phyloP scores from a whole-genome alignment of 2,888 invertebrate genomes.

The Rotaria socialis region DNA sequence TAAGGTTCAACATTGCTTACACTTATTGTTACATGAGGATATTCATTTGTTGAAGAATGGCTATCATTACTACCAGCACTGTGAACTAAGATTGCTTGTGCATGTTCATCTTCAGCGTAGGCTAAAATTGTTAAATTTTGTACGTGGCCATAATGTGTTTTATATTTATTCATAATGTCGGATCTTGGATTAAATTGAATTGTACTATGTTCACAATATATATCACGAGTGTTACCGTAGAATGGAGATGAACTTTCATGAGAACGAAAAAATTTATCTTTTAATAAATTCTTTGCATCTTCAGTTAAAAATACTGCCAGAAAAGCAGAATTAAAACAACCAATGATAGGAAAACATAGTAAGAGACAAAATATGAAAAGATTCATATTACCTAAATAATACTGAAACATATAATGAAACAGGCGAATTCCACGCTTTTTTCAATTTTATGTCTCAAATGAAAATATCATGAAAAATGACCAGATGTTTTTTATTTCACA shows the following conservation, averaged over 20 bases:
- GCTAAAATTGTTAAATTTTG: not conserved
- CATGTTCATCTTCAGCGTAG: conserved; percentile 3
- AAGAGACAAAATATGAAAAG: not conserved
- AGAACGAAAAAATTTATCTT: not conserved
- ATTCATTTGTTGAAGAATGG: not conserved
- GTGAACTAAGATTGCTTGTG: not conserved
- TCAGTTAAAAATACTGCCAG: not conserved
- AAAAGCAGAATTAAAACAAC: not conserved
- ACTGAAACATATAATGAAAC: no score
- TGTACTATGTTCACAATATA: not conserved
- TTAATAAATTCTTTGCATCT: not conserved
- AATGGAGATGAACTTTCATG: not conserved
- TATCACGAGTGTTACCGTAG: not conserved
- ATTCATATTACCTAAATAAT: not conserved
- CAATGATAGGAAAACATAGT: not conserved
- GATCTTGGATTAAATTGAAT: not conserved
- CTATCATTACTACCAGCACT: not conserved
- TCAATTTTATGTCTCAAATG: no score
- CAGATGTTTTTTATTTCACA: no score
- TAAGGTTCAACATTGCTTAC: not conserved
- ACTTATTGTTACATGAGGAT: not conserved
- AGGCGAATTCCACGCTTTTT: no score
- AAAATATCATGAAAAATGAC: no score
- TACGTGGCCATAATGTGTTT: not conserved
- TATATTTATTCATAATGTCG: not conserved